Evolutionary conservation across 2,113 vertebrate genomes (phyloP), one percentile per base, ranked within the genome.

Genomic region (Agelaius tricolor): DNA sequence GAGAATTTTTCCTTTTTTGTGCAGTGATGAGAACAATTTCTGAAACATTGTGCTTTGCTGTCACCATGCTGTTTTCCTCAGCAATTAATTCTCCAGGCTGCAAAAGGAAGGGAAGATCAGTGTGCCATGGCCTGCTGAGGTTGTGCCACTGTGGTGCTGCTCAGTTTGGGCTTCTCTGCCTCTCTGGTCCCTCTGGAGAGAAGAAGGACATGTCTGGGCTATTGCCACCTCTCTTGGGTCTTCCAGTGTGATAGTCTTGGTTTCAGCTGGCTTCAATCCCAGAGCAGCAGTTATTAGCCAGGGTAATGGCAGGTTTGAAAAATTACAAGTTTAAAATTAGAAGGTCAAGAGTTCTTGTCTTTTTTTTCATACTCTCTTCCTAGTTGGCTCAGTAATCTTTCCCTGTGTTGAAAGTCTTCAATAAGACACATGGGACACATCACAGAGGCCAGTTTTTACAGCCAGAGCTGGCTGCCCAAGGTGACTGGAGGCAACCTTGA

Each of bases 1-100:
- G 91, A 82, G 74, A 72, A 74, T 54, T 69, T 89, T 92, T 84
- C 44, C 52, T 87, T 91, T 89, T 80, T 83, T 93, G 63, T 86
- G 54, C 49, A 46, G 58, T 6, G 77, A 75, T 28, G 86, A 90
- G 84, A 82, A 87, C 10, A 63, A 19, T 72, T 78, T 95, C 62
- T 67, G 51, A 93, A 87, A 46, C n/a, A 1, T 30, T 79, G 57
- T 69, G 71, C 76, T 92, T 61, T 62, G 77, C 69, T 85, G 76
- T 90, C 72, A 11, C 26, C 15, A 13, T 44, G 52, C 43, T 83
- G 57, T 27, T 77, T 77, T 31, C 51, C 49, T 57, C 61, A 22
- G 49, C 2, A 0, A 37, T 37, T 44, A 59, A 24, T 67, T 94
- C 23, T 5, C 24, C 22, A 10, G 54, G 71, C 74, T 93, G 74